These are phyloP conservation scores for Apamea sordens DNA, from an alignment of 2,888 invertebrate genomes.

Conservation along the genomic window DNA sequence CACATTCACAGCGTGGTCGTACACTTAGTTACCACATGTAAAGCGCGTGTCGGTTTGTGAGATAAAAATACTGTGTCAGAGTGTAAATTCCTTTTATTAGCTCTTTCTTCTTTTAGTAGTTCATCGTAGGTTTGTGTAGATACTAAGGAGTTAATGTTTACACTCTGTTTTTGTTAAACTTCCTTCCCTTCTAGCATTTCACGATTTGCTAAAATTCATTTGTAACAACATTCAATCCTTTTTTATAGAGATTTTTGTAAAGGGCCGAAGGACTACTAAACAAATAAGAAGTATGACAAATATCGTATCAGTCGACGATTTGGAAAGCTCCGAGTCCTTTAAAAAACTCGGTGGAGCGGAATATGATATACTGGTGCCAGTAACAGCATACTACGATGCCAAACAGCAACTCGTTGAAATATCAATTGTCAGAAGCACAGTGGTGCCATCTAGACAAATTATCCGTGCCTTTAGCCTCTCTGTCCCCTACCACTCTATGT, in stretches of 20 bases:
- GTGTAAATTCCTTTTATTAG: too few relatives aligned
- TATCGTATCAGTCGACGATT: background rate
- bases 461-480: conserved; percentile 73
- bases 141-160: background rate
- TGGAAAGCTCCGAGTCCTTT: background rate
- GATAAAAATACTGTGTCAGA: too few relatives aligned
- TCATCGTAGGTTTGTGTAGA: background rate
- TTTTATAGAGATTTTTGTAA: background rate
- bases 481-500: conserved; percentile 73
- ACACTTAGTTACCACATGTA: too few relatives aligned
- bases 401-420: conserved; percentile 71
- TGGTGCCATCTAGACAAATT: conserved; percentile 67
- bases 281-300: background rate
- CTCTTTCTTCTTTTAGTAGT: background rate
- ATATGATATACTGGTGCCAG: background rate
- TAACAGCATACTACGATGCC: conserved; percentile 72
- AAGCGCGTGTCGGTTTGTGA: too few relatives aligned
- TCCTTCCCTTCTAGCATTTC: background rate
- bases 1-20: too few relatives aligned
- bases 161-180: background rate
- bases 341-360: rapidly evolving
- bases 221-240: background rate
- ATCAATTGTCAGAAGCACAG: conserved; percentile 63
- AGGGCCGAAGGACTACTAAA: background rate
- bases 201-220: too few relatives aligned